Base-by-base conservation (phyloP, 2,888 invertebrate genomes). In the Hoplodrina ambigua region DNA sequence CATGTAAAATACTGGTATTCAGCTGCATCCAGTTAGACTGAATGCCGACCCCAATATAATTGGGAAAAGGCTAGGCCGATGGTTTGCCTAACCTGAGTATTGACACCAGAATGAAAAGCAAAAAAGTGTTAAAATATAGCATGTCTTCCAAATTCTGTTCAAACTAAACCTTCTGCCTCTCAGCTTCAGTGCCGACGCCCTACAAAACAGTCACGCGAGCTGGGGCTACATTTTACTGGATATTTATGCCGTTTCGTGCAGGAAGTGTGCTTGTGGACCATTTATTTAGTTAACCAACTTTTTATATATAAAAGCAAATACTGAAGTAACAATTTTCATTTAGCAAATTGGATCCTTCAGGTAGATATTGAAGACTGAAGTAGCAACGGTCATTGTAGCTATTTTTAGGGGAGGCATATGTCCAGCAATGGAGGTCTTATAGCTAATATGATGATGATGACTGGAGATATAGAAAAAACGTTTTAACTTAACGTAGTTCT, bases 121-220 rank as follows among this genome's bases (percentile, higher is more conserved):
- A 19, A 37, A n/a, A 20, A 4, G 1, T 25, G 15, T 7, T 17
- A 2, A 15, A 37, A 13, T 11, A 13, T 11, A 20, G 11, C 19
- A 13, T 2, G 49, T 53, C 6, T 69, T 44, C 15, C 56, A 13
- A 73, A 62, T 46, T 8, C 17, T 30, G 13, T 63, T n/a, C 44
- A 49, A 57, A 69, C 0, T 76, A 10, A 37, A 58, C 33, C 77
- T 84, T 85, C 79, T 85, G 78, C 6, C 0, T 8, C 11, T 25
- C 15, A 7, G 15, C 13, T 33, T n/a, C 30, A 46, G 2, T 19
- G 10, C 13, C 11, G 17, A 61, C 82, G 84, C 79, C 86, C 85
- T 82, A 87, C 81, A 85, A 81, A 85, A 80, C 65, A 54, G 81
- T 84, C 87, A 87, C 86, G 86, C 87, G 63, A 86, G 49, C 69